A percentile compares a stretch with the other conserved stretches of the same genome.
phyloP scores from a whole-genome alignment of 2,888 invertebrate genomes.

The Tetrapedia diversipes region DNA sequence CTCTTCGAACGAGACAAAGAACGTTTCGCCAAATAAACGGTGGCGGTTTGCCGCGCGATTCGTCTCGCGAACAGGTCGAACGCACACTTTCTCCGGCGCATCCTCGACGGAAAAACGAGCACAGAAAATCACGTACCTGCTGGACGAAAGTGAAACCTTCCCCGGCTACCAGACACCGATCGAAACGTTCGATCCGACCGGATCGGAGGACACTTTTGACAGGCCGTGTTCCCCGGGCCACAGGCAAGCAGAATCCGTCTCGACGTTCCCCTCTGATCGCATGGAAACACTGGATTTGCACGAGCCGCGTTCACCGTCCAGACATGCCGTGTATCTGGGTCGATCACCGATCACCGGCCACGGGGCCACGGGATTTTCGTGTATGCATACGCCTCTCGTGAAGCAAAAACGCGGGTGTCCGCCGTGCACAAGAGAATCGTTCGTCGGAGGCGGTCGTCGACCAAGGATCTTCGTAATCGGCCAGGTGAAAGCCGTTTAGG shows the following conservation, averaged over 20 bases:
- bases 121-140: constrained; percentile 36
- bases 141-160: constrained; percentile 28
- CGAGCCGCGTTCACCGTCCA: constrained; percentile 11
- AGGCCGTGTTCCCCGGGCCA: background rate
- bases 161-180: background rate
- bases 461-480: constrained; percentile 55
- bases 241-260: background rate
- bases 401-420: background rate
- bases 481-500: constrained; percentile 70
- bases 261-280: constrained; percentile 6
- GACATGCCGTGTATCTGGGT: constrained; percentile 10
- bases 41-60: background rate
- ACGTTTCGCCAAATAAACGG: too few relatives aligned
- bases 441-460: constrained; percentile 48
- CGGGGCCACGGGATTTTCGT: constrained; percentile 7
- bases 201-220: constrained; percentile 12
- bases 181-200: background rate
- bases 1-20: too few relatives aligned
- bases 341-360: constrained; percentile 45
- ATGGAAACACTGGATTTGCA: constrained; percentile 18
- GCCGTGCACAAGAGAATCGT: background rate
- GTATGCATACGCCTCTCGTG: constrained; percentile 15
- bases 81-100: constrained; percentile 40
- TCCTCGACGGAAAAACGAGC: constrained; percentile 16
- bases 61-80: constrained; percentile 13